These are phyloP conservation scores for Paralinhomoeus sp. DNA, from an alignment of 2,888 invertebrate genomes.

Conservation along the genomic window DNA sequence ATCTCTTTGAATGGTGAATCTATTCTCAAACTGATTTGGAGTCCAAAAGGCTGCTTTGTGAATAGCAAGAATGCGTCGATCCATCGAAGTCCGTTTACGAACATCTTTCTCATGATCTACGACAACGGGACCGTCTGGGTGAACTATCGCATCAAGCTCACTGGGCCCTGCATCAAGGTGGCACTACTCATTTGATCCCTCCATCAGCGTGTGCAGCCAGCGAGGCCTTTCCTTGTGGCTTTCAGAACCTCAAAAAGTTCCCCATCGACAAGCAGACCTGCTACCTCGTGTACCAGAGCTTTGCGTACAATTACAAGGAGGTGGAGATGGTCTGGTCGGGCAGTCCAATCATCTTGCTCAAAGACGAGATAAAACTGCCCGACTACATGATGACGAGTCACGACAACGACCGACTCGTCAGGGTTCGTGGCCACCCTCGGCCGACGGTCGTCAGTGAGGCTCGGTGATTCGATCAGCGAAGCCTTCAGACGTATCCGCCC, in stretches of 20 bases:
- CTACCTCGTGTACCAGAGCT: slow-evolving; percentile 22
- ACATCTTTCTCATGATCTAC: slow-evolving; percentile 22
- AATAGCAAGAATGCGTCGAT: slow-evolving; percentile 15
- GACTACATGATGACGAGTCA: slow-evolving; percentile 22
- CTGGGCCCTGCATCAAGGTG: slow-evolving; percentile 9
- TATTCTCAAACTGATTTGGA: slow-evolving; percentile 18
- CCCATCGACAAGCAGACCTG: slow-evolving; percentile 18
- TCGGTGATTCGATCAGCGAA: background rate
- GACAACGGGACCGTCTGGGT: slow-evolving; percentile 23
- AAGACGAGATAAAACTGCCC: slow-evolving; percentile 24
- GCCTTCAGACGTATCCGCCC: slow-evolving; percentile 21
- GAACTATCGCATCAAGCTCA: slow-evolving; percentile 15
- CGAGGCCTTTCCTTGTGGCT: too few relatives aligned
- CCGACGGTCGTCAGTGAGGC: background rate
- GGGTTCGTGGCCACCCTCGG: slow-evolving; percentile 11
- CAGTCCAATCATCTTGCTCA: too few relatives aligned
- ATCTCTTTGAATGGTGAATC: background rate
- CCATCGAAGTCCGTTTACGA: slow-evolving; percentile 20
- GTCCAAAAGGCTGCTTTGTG: slow-evolving; percentile 22
- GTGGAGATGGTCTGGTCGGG: too few relatives aligned
- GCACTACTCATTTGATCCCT: too few relatives aligned
- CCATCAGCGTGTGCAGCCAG: too few relatives aligned
- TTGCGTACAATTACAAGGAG: slow-evolving; percentile 20
- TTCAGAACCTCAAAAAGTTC: too few relatives aligned
- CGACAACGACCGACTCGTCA: slow-evolving; percentile 12